Evolutionary conservation across 2,797 vertebrate genomes (phyloP).

Genomic region (Oophaga sylvatica): DNA sequence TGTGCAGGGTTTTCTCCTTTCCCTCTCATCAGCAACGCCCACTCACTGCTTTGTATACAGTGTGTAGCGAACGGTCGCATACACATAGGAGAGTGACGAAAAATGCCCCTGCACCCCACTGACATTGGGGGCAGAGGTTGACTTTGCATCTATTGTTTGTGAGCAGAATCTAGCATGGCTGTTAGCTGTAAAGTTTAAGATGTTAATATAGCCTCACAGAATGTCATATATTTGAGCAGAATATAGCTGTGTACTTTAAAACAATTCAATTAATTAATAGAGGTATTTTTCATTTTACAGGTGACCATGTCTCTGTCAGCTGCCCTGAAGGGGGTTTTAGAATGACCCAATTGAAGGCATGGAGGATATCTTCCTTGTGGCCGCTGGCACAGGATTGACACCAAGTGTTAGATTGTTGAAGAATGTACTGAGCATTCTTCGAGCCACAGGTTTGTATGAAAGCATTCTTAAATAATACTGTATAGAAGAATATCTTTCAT

Average conservation of each 20-base stretch:
- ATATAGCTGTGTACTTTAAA: background rate
- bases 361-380: conserved; percentile 88
- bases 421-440: conserved; percentile 72
- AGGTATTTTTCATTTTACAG: conserved; percentile 70
- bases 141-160: too few species aligned
- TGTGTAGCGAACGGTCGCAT: too few species aligned
- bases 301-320: conserved; percentile 82
- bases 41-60: too few species aligned
- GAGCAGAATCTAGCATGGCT: too few species aligned
- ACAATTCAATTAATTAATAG: background rate
- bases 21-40: too few species aligned
- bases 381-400: conserved; percentile 94
- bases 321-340: conserved; percentile 86
- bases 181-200: too few species aligned
- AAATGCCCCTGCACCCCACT: too few species aligned
- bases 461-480: background rate
- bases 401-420: conserved; percentile 89
- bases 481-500: background rate
- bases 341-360: conserved; percentile 76
- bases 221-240: too few species aligned
- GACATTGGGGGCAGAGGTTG: too few species aligned
- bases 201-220: too few species aligned
- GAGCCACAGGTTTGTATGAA: conserved; percentile 78
- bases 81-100: too few species aligned
- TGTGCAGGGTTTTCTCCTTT: too few species aligned